Base-by-base conservation (phyloP, 2,888 invertebrate species). In the Ganaspis brasiliensis region DNA sequence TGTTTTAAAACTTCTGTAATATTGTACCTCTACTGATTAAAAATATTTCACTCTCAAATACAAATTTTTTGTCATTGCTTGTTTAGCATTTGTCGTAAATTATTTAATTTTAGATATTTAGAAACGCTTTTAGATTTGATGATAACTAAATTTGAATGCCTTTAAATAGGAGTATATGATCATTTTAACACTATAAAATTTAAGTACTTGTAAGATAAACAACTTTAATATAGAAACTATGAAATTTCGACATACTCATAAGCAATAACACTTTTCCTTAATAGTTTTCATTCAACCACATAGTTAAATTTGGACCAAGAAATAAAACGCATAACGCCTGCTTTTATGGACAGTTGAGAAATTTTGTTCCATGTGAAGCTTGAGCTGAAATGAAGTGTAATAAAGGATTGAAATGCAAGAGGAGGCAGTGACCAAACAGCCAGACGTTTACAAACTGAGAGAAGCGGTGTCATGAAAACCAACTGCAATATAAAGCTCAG, bases 401-500 rank as follows among this genome's bases (percentile, higher is more conserved):
- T 67, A 67, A 67, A 45, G 67, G 24, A 67, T 40, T 67, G 67
- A 45, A 67, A 67, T 67, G 45, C 67, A 45, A 45, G 24, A 52
- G 61, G 67, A 67, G 45, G 45, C 67, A 67, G 24, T 67, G 67
- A 26, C 45, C 67, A 67, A 67, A 63, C n/a, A 67, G 45, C 67
- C 45, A 67, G 67, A 45, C 67, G n/a, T 67, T 67, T 67, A 45
- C 45, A 67, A 45, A 67, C 45, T 67, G 24, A 40, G 67, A 40
- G 45, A 52, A 45, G 67, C 67, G 24, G 67, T 67, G 45, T 67
- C 67, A 67, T 67, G 45, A 67, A 67, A 67, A 67, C 67, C 24
- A 67, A 67, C 67, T 67, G 67, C 45, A 67, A 67, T 45, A 63
- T 63, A 67, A 67, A 67, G 67, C 45, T 67, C 45, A 45, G 45